A percentile compares a stretch with the other conserved stretches of the same genome.
Evolutionary conservation across 2,113 vertebrate genomes (phyloP).

Genomic region (Apodemus speciosus): DNA sequence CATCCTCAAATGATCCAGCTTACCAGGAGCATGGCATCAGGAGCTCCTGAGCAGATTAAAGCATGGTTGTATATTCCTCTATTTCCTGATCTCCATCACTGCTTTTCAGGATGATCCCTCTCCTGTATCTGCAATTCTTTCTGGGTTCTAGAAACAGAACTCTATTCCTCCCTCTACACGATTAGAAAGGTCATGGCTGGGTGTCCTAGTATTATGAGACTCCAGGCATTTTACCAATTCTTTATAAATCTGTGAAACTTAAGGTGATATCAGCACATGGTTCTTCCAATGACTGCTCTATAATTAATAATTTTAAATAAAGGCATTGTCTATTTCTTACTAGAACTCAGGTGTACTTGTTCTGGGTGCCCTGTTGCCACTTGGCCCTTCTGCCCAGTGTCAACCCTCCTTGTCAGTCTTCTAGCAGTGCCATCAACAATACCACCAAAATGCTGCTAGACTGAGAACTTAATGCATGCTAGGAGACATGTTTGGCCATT

Average conservation of each 20-base stretch:
- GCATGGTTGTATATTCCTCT: rapidly evolving
- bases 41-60: too few relatives aligned
- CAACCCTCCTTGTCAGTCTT: not conserved
- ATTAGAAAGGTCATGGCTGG: not conserved
- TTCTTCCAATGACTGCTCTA: not conserved
- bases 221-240: not conserved
- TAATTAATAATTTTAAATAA: not conserved
- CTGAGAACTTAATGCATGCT: not conserved
- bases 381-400: not conserved
- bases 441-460: not conserved
- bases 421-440: too few relatives aligned
- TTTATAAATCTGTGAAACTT: not conserved
- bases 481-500: not conserved
- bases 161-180: too few relatives aligned
- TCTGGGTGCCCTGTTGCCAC: not conserved
- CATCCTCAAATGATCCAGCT: not conserved
- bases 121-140: not conserved
- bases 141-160: not conserved
- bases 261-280: not conserved
- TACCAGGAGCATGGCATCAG: rapidly evolving
- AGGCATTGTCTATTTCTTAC: not conserved
- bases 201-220: not conserved
- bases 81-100: not conserved
- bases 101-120: not conserved
- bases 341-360: not conserved